Evolutionary conservation across 2,797 vertebrate genomes (phyloP).

Genomic region (Pachyuromys duprasi): DNA sequence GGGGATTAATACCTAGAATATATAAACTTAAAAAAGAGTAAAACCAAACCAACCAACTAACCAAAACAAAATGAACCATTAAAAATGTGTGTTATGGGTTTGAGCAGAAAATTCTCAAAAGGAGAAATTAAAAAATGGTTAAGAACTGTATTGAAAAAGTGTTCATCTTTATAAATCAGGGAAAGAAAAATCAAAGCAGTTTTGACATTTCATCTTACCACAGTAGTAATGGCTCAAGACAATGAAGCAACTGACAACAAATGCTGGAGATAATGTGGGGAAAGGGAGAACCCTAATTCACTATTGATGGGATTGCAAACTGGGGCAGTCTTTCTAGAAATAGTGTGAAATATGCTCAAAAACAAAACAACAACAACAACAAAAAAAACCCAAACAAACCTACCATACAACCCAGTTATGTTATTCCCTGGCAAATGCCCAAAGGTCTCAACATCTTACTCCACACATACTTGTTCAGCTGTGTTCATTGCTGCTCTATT

Average conservation of each 20-base stretch:
- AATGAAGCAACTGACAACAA: not conserved
- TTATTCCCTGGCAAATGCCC: no score
- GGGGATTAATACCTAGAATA: not conserved
- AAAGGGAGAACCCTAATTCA: not conserved
- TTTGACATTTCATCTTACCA: not conserved
- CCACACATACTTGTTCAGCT: not conserved
- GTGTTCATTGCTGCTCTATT: not conserved
- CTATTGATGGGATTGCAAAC: not conserved
- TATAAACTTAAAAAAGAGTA: no score
- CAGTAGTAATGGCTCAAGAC: not conserved
- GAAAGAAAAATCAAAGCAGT: not conserved
- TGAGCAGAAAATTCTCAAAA: not conserved
- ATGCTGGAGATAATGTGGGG: not conserved
- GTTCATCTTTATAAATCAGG: not conserved
- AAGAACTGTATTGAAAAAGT: not conserved
- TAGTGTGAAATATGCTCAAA: not conserved
- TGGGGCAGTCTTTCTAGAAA: not conserved
- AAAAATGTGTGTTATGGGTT: not conserved
- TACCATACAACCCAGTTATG: not conserved
- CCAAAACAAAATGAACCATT: not conserved
- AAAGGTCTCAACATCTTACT: not conserved
- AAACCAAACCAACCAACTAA: not conserved
- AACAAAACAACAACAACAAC: not conserved
- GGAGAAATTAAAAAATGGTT: not conserved
- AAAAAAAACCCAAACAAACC: not conserved